phyloP scores from a whole-genome alignment of 2,888 invertebrate species.

The Heliconius aoede region DNA sequence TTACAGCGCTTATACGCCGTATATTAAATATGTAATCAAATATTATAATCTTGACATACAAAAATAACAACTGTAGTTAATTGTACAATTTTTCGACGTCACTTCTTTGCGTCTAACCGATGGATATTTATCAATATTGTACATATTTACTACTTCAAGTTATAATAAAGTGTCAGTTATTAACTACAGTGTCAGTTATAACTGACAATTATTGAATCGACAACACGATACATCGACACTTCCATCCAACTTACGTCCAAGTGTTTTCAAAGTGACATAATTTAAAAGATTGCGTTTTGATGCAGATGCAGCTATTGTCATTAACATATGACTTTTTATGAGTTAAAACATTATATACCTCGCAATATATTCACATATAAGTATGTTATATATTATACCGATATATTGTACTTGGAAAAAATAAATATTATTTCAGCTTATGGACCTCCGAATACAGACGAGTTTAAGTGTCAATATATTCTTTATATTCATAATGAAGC shows the following conservation, averaged over 20 bases:
- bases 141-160: neutral
- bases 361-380: neutral
- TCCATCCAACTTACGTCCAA: neutral
- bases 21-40: no score
- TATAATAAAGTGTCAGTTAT: neutral
- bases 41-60: no score
- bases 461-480: conserved; percentile 11
- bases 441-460: neutral
- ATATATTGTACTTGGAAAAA: neutral
- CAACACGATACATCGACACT: no score
- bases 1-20: no score
- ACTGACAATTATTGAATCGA: neutral
- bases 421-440: conserved; percentile 3
- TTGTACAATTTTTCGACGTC: no score
- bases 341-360: neutral
- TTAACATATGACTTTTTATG: neutral
- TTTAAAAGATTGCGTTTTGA: neutral
- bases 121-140: no score
- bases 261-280: neutral
- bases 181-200: no score
- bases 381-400: neutral
- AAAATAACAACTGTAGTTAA: no score
- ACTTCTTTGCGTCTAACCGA: no score
- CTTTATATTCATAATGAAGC: neutral
- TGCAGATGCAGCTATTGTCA: neutral